Evolutionary conservation across 2,113 vertebrate genomes (phyloP).

Genomic region (Nothoprocta perdicaria): DNA sequence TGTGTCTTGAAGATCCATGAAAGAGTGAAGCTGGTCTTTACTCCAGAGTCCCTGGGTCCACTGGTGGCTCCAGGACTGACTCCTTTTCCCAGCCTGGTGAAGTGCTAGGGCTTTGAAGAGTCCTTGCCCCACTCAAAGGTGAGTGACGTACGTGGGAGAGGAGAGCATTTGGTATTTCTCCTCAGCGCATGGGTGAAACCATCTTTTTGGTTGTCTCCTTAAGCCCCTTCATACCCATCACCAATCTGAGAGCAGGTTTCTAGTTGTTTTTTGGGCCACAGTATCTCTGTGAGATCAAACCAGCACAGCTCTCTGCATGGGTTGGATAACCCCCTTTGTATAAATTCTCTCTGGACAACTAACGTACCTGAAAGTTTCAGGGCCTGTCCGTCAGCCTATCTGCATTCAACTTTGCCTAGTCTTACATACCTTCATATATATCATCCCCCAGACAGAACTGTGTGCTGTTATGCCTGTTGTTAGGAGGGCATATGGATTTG

Average conservation of each 20-base stretch:
- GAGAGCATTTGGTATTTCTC: neutral
- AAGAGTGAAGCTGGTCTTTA: neutral
- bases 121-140: neutral
- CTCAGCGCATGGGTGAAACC: neutral
- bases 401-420: accelerated
- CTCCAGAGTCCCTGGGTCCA: neutral
- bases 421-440: neutral
- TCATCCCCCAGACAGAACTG: accelerated
- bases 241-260: neutral
- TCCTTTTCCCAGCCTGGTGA: neutral
- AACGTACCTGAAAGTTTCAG: neutral
- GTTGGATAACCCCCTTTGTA: neutral
- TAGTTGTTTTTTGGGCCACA: neutral
- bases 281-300: neutral
- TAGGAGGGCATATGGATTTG: neutral
- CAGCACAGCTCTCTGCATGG: neutral
- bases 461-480: neutral
- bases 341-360: neutral
- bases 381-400: neutral
- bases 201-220: neutral
- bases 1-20: neutral
- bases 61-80: neutral
- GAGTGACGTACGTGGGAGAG: neutral
- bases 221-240: neutral
- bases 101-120: neutral